Evolutionary conservation across 2,888 invertebrate genomes (phyloP).

Genomic region (Callosobruchus maculatus): DNA sequence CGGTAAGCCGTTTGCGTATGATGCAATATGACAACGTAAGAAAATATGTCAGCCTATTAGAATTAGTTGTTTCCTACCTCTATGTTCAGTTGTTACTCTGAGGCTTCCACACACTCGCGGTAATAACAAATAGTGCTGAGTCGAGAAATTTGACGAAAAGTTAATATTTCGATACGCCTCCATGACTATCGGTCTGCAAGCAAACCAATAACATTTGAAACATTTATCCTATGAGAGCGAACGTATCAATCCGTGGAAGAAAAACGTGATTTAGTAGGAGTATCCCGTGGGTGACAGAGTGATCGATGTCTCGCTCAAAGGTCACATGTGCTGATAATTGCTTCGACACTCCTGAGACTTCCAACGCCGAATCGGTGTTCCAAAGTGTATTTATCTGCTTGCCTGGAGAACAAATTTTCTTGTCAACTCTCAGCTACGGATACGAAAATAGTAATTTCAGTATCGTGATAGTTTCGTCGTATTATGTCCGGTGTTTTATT

Average conservation of each 20-base stretch:
- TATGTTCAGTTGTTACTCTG: too few species aligned
- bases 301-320: conserved; percentile 46
- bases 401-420: conserved; percentile 17
- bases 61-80: too few species aligned
- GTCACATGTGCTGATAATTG: conserved; percentile 53
- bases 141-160: too few species aligned
- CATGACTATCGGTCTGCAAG: background rate
- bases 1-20: too few species aligned
- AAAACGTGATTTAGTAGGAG: conserved; percentile 33
- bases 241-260: conserved; percentile 19
- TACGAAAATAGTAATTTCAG: background rate
- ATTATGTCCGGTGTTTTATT: background rate
- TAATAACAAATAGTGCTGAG: too few species aligned
- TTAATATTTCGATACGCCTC: too few species aligned
- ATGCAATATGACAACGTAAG: too few species aligned
- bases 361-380: background rate
- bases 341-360: conserved; percentile 37
- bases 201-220: background rate
- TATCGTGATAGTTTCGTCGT: background rate
- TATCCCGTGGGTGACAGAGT: conserved; percentile 37
- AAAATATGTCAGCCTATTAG: too few species aligned
- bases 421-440: background rate
- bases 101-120: too few species aligned
- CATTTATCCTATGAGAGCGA: background rate
- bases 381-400: background rate